Conservation (phyloP, 2,888 invertebrate species). For the Hirtodrosophila cameraria region DNA sequence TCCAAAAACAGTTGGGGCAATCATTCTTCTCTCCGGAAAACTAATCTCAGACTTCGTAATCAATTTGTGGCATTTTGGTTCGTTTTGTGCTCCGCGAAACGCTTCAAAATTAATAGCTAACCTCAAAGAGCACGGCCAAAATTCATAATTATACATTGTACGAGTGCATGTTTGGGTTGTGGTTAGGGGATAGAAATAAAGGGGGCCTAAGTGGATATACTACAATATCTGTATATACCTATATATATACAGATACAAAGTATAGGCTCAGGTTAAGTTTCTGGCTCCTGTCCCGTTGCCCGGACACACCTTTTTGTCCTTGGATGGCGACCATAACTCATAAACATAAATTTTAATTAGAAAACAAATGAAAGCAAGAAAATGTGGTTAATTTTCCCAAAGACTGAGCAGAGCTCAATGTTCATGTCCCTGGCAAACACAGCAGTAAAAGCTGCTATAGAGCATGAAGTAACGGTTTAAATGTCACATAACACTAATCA, state of each 20-base stretch:
- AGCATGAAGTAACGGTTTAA: too few relatives aligned
- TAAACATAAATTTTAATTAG: constrained; percentile 80
- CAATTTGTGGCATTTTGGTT: constrained; percentile 55
- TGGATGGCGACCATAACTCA: constrained; percentile 62
- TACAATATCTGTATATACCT: background rate
- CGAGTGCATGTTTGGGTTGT: constrained; percentile 39
- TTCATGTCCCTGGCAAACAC: too few relatives aligned
- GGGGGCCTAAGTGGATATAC: too few relatives aligned
- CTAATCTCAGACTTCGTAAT: constrained; percentile 70
- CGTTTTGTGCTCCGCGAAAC: constrained; percentile 10
- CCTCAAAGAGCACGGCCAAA: constrained; percentile 59
- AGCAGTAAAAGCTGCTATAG: too few relatives aligned
- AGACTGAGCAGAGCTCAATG: too few relatives aligned
- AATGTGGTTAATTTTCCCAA: constrained; percentile 63
- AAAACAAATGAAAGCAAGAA: constrained; percentile 75
- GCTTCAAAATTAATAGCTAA: constrained; percentile 76
- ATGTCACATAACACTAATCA: too few relatives aligned
- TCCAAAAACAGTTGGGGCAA: constrained; percentile 43
- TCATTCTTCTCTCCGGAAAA: constrained; percentile 54
- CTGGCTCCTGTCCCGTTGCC: background rate
- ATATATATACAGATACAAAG: constrained; percentile 6
- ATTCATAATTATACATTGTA: constrained; percentile 63
- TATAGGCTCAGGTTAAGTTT: constrained; percentile 33
- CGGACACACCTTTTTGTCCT: background rate
- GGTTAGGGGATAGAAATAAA: background rate